phyloP scores from a whole-genome alignment of 2,113 vertebrate species.

The Odontophorus gujanensis region DNA sequence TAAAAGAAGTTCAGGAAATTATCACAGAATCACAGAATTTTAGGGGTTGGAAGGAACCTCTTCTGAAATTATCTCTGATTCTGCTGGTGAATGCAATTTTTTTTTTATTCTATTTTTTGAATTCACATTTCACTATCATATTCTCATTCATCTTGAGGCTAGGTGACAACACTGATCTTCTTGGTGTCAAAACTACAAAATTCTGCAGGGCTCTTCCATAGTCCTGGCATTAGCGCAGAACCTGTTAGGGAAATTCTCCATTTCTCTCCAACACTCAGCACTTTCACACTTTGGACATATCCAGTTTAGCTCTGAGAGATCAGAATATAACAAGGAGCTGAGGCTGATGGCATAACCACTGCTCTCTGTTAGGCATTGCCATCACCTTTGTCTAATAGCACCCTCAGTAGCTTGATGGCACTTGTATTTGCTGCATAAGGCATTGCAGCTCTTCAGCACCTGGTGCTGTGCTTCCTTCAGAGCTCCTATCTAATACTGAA shows the following conservation, averaged over 20 bases:
- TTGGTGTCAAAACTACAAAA: background rate
- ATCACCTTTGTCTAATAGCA: background rate
- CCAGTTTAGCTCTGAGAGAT: background rate
- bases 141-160: background rate
- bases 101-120: background rate
- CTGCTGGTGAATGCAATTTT: background rate
- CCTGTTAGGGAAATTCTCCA: accelerated
- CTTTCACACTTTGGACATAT: background rate
- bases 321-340: background rate
- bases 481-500: background rate
- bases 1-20: background rate
- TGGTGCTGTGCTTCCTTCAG: background rate
- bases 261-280: accelerated
- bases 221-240: background rate
- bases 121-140: background rate
- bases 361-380: background rate
- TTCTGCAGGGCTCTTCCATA: background rate
- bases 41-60: no score
- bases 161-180: background rate
- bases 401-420: background rate
- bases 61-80: background rate
- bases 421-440: background rate
- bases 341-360: background rate
- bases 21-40: background rate
- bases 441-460: background rate